A percentile compares a stretch with the other conserved stretches of the same genome.
Conservation (phyloP, 2,113 vertebrate genomes). For the Furnarius figulus region DNA sequence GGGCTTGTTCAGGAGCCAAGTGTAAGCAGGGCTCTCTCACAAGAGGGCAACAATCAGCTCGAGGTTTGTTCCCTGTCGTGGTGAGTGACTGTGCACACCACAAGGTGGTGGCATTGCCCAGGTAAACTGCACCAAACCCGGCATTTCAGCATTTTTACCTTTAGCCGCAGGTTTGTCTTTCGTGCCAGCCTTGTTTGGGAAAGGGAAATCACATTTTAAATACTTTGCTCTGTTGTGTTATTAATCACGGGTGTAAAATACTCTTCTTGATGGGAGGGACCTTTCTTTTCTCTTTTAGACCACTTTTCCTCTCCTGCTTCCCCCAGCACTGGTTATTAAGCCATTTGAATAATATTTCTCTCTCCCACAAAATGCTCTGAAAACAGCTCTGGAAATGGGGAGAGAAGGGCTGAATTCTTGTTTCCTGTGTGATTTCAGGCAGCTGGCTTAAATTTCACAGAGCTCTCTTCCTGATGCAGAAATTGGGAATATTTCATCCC, state of each 20-base stretch:
- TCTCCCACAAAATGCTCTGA: neutral
- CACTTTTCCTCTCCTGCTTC: neutral
- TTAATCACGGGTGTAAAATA: neutral
- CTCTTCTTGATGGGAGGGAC: neutral
- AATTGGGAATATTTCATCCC: neutral
- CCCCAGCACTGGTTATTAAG: neutral
- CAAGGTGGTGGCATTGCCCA: conserved; percentile 68
- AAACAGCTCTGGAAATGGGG: neutral
- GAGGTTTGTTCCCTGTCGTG: fast-evolving
- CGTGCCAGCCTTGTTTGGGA: neutral
- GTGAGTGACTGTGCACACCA: neutral
- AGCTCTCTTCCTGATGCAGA: neutral
- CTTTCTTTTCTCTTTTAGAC: neutral
- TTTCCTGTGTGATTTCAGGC: neutral
- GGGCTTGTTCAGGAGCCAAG: neutral
- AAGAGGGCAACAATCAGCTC: fast-evolving
- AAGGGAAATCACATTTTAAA: neutral
- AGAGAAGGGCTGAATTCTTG: neutral
- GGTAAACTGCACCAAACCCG: neutral
- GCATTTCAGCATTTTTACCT: fast-evolving
- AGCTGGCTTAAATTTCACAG: neutral
- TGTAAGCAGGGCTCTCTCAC: neutral
- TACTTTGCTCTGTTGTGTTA: neutral
- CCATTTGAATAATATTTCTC: neutral
- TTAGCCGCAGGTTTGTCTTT: neutral